Evolutionary conservation across 1,140 invertebrate genomes (phyloP).

Genomic region (Anthonomus grandis): DNA sequence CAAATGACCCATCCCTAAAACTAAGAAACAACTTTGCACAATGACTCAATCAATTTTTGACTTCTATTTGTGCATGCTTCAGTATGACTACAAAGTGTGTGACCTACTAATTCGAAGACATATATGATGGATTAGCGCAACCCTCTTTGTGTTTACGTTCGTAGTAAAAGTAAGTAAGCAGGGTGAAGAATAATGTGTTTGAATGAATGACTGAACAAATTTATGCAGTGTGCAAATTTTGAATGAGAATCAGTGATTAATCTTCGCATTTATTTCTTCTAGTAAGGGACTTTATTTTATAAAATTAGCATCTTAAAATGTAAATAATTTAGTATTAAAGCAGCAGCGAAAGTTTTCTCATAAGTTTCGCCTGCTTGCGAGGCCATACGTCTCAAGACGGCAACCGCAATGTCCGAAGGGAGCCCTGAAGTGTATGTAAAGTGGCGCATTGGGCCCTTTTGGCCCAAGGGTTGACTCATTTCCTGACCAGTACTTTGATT

Average conservation of each 20-base stretch:
- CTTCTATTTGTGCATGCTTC: slow-evolving; percentile 7
- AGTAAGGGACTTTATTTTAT: too few relatives aligned
- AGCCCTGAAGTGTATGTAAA: slow-evolving; percentile 42
- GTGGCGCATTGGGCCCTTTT: slow-evolving; percentile 41
- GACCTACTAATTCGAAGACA: slow-evolving; percentile 13
- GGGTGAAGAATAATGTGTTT: too few relatives aligned
- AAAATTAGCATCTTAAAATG: too few relatives aligned
- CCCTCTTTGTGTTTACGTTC: neutral
- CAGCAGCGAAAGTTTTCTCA: slow-evolving; percentile 14
- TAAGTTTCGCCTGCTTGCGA: slow-evolving; percentile 7
- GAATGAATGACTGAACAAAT: too few relatives aligned
- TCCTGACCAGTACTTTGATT: slow-evolving; percentile 48
- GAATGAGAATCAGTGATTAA: too few relatives aligned
- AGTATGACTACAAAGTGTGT: slow-evolving; percentile 8
- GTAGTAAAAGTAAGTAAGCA: neutral
- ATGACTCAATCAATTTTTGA: slow-evolving; percentile 8
- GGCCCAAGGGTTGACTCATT: slow-evolving; percentile 50
- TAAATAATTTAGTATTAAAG: neutral
- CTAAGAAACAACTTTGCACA: slow-evolving; percentile 4
- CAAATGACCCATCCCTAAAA: neutral
- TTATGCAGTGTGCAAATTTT: too few relatives aligned
- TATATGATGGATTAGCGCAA: slow-evolving; percentile 5
- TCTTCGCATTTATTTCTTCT: too few relatives aligned
- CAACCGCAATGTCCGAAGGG: slow-evolving; percentile 36
- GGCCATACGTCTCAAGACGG: slow-evolving; percentile 17